A percentile compares a stretch with the other conserved stretches of the same genome.
phyloP scores from a whole-genome alignment of 2,888 invertebrate genomes.

The Abrostola triplasia region DNA sequence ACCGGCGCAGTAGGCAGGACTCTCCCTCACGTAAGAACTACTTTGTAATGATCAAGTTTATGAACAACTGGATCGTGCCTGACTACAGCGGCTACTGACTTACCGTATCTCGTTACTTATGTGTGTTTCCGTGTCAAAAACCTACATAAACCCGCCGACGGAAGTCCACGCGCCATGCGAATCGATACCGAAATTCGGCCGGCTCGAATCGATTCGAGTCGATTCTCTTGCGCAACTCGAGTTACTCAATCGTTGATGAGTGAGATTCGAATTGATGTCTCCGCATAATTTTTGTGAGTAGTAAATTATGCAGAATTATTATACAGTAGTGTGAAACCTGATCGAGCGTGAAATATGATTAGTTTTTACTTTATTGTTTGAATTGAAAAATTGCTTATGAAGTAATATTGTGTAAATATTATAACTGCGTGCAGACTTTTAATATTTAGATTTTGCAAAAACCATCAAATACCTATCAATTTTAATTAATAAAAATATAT shows the following conservation, averaged over 20 bases:
- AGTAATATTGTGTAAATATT: constrained; percentile 4
- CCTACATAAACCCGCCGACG: constrained; percentile 30
- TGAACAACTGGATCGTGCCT: background rate
- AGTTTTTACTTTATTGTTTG: constrained; percentile 10
- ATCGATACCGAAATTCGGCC: constrained; percentile 14
- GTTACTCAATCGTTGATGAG: constrained; percentile 47
- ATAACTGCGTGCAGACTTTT: background rate
- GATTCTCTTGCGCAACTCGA: constrained; percentile 53
- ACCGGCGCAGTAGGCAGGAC: too few species aligned
- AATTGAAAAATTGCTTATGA: background rate
- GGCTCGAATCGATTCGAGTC: background rate
- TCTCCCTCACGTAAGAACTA: too few species aligned
- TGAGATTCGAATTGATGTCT: constrained; percentile 17
- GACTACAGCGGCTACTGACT: background rate
- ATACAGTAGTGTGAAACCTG: constrained; percentile 8
- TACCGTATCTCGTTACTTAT: constrained; percentile 3
- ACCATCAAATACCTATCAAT: background rate
- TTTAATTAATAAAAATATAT: too few species aligned
- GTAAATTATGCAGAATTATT: constrained; percentile 22
- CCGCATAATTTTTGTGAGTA: constrained; percentile 29
- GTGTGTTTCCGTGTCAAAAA: constrained; percentile 54
- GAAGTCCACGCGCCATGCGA: constrained; percentile 46
- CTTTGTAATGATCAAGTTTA: too few species aligned
- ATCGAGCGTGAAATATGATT: constrained; percentile 5
- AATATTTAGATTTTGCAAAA: background rate